phyloP scores from a whole-genome alignment of 2,797 vertebrate species.

The Cephalopachus bancanus region DNA sequence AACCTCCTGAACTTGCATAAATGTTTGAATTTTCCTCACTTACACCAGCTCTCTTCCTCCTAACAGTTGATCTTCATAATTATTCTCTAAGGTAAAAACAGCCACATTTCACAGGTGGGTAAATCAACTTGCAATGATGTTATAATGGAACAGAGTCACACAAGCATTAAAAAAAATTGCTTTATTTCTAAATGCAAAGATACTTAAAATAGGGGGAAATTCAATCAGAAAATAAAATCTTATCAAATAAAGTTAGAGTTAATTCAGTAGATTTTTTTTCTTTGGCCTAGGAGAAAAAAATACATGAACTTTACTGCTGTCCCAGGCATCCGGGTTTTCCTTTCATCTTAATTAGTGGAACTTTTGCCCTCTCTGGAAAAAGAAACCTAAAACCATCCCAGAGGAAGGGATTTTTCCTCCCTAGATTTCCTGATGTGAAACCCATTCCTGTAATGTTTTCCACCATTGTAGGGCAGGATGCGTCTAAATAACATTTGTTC shows the following conservation, averaged over 20 bases:
- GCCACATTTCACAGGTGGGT: neutral
- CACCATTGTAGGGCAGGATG: neutral
- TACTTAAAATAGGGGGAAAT: neutral
- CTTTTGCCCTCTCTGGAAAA: slow-evolving; percentile 68
- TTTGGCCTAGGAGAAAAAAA: slow-evolving; percentile 47
- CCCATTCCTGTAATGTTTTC: slow-evolving; percentile 67
- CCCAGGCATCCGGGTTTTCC: slow-evolving; percentile 40
- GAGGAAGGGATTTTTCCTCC: slow-evolving; percentile 76
- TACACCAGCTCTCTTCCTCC: neutral
- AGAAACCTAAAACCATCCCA: slow-evolving; percentile 73
- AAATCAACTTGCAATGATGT: neutral
- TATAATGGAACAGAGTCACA: neutral
- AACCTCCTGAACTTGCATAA: neutral
- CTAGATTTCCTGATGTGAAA: slow-evolving; percentile 69
- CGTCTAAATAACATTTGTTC: slow-evolving; percentile 50
- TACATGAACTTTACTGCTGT: neutral
- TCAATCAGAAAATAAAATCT: slow-evolving; percentile 60
- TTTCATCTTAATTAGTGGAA: slow-evolving; percentile 80
- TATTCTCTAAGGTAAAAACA: neutral
- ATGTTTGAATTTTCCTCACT: neutral
- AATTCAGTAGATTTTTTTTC: slow-evolving; percentile 41
- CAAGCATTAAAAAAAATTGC: neutral
- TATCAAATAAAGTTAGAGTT: slow-evolving; percentile 13
- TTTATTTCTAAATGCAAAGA: slow-evolving; percentile 51
- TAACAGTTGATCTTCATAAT: neutral